Evolutionary conservation across 2,797 vertebrate genomes (phyloP), one percentile per base, ranked within the genome.

Genomic region (Crypturellus tataupa): DNA sequence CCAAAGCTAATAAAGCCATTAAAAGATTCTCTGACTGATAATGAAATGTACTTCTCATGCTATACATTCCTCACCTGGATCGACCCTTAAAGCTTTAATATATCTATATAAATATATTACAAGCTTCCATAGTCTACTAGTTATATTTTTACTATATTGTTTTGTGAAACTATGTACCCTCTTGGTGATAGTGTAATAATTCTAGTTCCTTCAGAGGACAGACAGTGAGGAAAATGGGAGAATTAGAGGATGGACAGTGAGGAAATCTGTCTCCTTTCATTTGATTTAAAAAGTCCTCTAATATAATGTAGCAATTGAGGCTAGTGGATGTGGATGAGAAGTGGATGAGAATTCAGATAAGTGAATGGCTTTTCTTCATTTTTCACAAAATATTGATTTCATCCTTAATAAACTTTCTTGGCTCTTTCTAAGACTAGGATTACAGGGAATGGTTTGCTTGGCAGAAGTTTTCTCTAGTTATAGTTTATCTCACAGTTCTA

Each of bases 381-480:
- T 94, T 93, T 80, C 47, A 73, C 9, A 40, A 80, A 94, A 64
- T 79, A 85, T 14, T 71, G 15, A 49, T 49, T 51, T 90, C 9
- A 59, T 71, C 37, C 37, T 89, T 83, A 6, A 82, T 65, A 55
- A 78, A 59, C 3, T 27, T 40, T 73, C 23, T 95, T 88, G 29
- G 19, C 37, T 77, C 5, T 29, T 84, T 82, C 40, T 70, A 40
- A 69, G 20, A 56, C 55, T 80, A 75, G 24, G 46, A 85, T 94
- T 85, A 89, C 37, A 85, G 39, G 37, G 47, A 95, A 95, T 60
- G 58, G 53, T 20, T 55, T 94, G 17, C 21, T 88, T 93, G 85
- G 47, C 47, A 90, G 62, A 62, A 56, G 53, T 24, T 80, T 85
- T 31, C 19, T 85, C 14, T 39, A 73, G 24, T 60, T 70, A 42